Conservation (phyloP, 2,888 invertebrate species). For the Ornithoptera priamus region DNA sequence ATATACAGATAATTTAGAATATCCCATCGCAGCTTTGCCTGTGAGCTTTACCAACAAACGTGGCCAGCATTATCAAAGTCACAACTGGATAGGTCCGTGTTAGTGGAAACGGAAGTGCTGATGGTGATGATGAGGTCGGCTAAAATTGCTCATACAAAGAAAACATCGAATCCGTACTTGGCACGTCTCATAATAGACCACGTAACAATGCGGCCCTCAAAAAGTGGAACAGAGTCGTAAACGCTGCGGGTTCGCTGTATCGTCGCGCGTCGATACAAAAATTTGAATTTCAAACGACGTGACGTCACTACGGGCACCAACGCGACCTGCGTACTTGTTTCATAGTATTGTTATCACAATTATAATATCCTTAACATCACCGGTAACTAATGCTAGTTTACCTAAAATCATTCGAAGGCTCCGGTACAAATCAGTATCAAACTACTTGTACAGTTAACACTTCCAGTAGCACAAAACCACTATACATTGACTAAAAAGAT, state of each 20-base stretch:
- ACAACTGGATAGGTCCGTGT: background rate
- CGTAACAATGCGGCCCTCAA: conserved; percentile 37
- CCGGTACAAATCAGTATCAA: too few relatives aligned
- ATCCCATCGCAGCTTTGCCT: background rate
- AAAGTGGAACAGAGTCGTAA: conserved; percentile 31
- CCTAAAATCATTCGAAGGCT: too few relatives aligned
- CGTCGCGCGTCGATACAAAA: conserved; percentile 39
- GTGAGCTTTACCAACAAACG: background rate
- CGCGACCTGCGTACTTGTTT: conserved; percentile 6
- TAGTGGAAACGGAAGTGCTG: background rate
- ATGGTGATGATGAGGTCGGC: too few relatives aligned
- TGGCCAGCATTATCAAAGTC: background rate
- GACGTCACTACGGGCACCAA: conserved; percentile 30
- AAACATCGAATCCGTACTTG: conserved; percentile 15
- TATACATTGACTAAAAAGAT: too few relatives aligned
- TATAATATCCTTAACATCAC: too few relatives aligned
- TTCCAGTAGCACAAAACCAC: too few relatives aligned
- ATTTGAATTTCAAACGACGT: conserved; percentile 47
- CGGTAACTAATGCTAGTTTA: too few relatives aligned
- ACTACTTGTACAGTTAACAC: too few relatives aligned
- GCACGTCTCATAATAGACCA: conserved; percentile 35
- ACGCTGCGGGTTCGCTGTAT: conserved; percentile 41
- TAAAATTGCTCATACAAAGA: background rate
- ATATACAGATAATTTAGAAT: too few relatives aligned
- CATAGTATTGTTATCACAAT: background rate